These are phyloP conservation scores for Sturnus vulgaris DNA, from an alignment of 2,113 vertebrate genomes.

Conservation along the genomic window DNA sequence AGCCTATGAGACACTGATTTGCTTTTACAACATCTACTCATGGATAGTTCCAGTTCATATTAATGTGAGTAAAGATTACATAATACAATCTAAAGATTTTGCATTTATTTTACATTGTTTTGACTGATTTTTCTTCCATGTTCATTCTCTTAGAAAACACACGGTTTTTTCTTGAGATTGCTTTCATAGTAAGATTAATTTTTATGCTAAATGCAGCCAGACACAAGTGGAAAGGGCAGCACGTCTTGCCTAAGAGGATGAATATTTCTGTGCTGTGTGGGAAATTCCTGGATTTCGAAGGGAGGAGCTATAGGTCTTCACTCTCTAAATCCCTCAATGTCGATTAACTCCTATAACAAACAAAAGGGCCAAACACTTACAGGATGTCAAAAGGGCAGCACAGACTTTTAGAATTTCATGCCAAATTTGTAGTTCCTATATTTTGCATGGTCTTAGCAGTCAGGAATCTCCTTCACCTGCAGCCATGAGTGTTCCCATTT, in stretches of 20 bases:
- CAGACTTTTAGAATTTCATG: neutral
- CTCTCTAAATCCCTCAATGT: neutral
- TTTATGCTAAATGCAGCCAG: neutral
- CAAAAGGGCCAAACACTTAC: neutral
- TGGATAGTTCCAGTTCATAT: neutral
- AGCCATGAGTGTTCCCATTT: neutral
- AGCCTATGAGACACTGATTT: neutral
- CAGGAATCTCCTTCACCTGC: neutral
- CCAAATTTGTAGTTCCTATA: neutral
- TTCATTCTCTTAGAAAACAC: neutral
- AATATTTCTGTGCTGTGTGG: neutral
- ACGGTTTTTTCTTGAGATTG: neutral
- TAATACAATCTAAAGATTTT: neutral
- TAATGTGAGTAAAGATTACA: neutral
- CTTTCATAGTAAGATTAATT: neutral
- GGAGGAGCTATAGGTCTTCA: neutral
- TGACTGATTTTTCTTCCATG: neutral
- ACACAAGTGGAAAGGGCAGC: slow-evolving; percentile 19
- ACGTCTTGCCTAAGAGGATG: neutral
- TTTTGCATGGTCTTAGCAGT: neutral
- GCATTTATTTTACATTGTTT: neutral
- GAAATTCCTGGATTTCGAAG: neutral
- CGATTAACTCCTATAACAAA: neutral
- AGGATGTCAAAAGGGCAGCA: neutral
- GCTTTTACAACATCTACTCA: neutral